Conservation (phyloP, 2,888 invertebrate species). For the Eueremaeus valkanovi region DNA sequence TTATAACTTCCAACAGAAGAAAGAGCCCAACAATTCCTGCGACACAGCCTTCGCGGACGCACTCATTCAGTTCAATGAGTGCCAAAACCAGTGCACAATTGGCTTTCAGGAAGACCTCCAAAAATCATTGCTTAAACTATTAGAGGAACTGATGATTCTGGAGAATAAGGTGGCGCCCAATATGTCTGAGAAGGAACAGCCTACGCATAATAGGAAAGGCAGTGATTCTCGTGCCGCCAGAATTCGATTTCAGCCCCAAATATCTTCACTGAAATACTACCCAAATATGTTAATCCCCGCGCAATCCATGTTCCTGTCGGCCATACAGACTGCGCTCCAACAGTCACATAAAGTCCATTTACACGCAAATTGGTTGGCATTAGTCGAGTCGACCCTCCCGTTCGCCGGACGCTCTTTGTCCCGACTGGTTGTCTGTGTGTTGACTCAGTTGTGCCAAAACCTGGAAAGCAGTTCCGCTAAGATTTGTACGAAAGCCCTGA, state of each 20-base stretch:
- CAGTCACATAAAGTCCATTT: slow-evolving; percentile 65
- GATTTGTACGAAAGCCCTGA: slow-evolving; percentile 20
- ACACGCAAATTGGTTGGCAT: slow-evolving; percentile 76
- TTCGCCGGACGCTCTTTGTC: slow-evolving; percentile 72
- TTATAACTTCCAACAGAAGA: slow-evolving; percentile 51
- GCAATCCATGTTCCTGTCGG: slow-evolving; percentile 76
- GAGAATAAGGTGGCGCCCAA: slow-evolving; percentile 38
- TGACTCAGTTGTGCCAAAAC: slow-evolving; percentile 73
- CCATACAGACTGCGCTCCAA: slow-evolving; percentile 70
- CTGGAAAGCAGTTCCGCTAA: slow-evolving; percentile 58
- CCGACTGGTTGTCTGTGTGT: slow-evolving; percentile 69
- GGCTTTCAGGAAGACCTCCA: slow-evolving; percentile 44
- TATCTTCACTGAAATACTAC: slow-evolving; percentile 47
- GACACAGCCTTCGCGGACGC: slow-evolving; percentile 40
- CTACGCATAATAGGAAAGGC: slow-evolving; percentile 35
- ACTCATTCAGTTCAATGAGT: slow-evolving; percentile 42
- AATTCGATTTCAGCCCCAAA: slow-evolving; percentile 42
- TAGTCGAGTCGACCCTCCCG: slow-evolving; percentile 73
- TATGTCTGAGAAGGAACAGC: slow-evolving; percentile 32
- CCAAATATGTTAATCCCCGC: slow-evolving; percentile 62
- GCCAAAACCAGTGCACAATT: not conserved
- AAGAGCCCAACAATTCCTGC: slow-evolving; percentile 18
- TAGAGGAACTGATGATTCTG: slow-evolving; percentile 43
- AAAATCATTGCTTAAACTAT: slow-evolving; percentile 40
- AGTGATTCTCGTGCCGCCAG: slow-evolving; percentile 40